Evolutionary conservation across 2,113 vertebrate genomes (phyloP), one percentile per base, ranked within the genome.

Genomic region (Oreochromis aureus): DNA sequence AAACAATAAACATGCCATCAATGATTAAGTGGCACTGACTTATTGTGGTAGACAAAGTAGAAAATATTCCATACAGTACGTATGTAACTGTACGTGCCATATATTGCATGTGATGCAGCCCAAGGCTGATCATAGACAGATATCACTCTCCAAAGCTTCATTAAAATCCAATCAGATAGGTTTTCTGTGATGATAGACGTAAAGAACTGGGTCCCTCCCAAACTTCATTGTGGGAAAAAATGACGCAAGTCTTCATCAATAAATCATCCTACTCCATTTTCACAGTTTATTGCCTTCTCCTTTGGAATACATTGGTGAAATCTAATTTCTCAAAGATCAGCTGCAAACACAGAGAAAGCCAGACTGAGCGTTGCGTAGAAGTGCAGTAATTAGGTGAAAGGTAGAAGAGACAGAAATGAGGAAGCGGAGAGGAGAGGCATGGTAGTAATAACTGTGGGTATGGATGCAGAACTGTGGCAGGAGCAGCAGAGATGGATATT

Each of bases 251-350:
- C 66, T 44, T 85, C 63, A 81, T 90, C 82, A 89, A 89, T 87
- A 81, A 87, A 90, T 89, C 71, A 93, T 83, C 78, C 41, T n/a
- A 7, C 61, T 86, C 58, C 55, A 55, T 89, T 86, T 82, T 86
- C 61, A 34, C 66, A 34, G 15, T 83, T 81, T 56, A 48, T 39
- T 85, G 71, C 73, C 48, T 69, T 79, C 41, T 36, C 39, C 39
- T 36, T 13, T 54, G 41, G 81, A 66, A 41, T 36, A 55, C 30
- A 54, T n/a, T 30, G 32, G 53, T 80, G 39, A 80, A 73, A 63
- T 76, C 22, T 39, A 19, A 82, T 84, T 82, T 87, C 39, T 85
- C 53, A 48, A 79, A 54, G 78, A 13, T 76, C 19, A 19, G 19
- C 44, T 55, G 7, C 30, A 69, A 84, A 88, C 58, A 80, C 5